Percentiles rank a stretch among this genome's conserved stretches.
Conservation (phyloP, 2,888 invertebrate species). For the Heliothis peltigera region DNA sequence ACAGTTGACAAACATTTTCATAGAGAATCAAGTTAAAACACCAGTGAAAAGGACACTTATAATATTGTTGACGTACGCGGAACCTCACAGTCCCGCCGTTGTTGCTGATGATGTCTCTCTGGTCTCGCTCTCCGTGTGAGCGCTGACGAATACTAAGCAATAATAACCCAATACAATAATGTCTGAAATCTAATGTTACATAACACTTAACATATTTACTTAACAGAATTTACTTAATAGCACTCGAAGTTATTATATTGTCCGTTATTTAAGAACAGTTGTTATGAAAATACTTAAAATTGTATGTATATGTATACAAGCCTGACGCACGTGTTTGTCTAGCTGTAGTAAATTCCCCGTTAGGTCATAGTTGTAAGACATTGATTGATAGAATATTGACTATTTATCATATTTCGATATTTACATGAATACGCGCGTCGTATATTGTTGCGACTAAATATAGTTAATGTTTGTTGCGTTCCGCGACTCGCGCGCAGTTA, state of each 20-base stretch:
- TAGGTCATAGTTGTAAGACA: slow-evolving; percentile 32
- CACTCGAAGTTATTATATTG: slow-evolving; percentile 13
- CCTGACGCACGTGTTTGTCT: slow-evolving; percentile 7
- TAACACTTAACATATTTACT: slow-evolving; percentile 25
- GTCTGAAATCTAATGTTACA: slow-evolving; percentile 3
- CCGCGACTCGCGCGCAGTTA: slow-evolving; percentile 1
- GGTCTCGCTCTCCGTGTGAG: slow-evolving; percentile 4
- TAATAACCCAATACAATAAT: slow-evolving; percentile 9
- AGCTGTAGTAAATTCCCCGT: slow-evolving; percentile 30
- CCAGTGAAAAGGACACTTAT: slow-evolving; percentile 21
- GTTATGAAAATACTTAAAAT: slow-evolving; percentile 10
- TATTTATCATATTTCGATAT: slow-evolving; percentile 11
- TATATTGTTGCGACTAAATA: slow-evolving; percentile 18
- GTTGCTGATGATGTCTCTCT: slow-evolving; percentile 13
- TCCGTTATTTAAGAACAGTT: slow-evolving; percentile 17
- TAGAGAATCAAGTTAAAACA: slow-evolving; percentile 9
- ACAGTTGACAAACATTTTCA: slow-evolving; percentile 16
- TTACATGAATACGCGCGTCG: slow-evolving; percentile 19
- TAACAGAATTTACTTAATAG: slow-evolving; percentile 35
- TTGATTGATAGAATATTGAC: slow-evolving; percentile 29
- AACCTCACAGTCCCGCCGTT: neutral
- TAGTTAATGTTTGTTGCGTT: slow-evolving; percentile 31
- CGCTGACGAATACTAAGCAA: neutral
- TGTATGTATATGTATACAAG: slow-evolving; percentile 7
- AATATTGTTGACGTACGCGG: slow-evolving; percentile 7